These are phyloP conservation scores for Druon quercuslanigerum DNA, from an alignment of 1,140 invertebrate genomes.

Conservation along the genomic window DNA sequence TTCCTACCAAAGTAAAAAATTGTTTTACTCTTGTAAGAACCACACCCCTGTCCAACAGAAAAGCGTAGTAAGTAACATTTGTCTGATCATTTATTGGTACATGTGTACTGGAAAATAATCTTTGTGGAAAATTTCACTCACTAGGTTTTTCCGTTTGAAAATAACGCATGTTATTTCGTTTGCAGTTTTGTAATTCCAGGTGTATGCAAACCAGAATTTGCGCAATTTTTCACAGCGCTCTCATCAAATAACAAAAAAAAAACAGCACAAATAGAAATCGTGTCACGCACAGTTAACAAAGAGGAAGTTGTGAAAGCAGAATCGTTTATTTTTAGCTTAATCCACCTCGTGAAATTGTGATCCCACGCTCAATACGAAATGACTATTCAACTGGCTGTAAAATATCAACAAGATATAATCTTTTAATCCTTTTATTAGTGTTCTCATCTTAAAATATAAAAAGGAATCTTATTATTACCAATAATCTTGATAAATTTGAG, in stretches of 20 bases:
- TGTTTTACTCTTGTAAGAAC: too few species aligned
- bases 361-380: slow-evolving; percentile 37
- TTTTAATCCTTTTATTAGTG: too few species aligned
- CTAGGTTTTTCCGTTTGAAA: too few species aligned
- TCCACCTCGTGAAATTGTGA: slow-evolving; percentile 52
- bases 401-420: slow-evolving; percentile 36
- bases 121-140: too few species aligned
- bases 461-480: background rate
- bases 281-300: slow-evolving; percentile 8
- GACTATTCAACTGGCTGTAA: slow-evolving; percentile 44
- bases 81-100: background rate
- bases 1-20: too few species aligned
- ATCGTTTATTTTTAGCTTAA: slow-evolving; percentile 39
- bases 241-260: slow-evolving; percentile 17
- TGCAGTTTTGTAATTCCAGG: slow-evolving; percentile 6
- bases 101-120: background rate
- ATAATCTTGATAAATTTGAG: background rate
- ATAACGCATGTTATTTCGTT: background rate
- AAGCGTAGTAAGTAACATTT: too few species aligned
- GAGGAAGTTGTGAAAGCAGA: slow-evolving; percentile 11
- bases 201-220: slow-evolving; percentile 1
- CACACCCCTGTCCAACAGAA: too few species aligned
- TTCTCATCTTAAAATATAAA: too few species aligned
- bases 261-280: slow-evolving; percentile 26
- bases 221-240: slow-evolving; percentile 12